Percentiles rank a stretch among this genome's conserved stretches.
Conservation (phyloP, 2,888 invertebrate genomes). For the Erebia ligea region DNA sequence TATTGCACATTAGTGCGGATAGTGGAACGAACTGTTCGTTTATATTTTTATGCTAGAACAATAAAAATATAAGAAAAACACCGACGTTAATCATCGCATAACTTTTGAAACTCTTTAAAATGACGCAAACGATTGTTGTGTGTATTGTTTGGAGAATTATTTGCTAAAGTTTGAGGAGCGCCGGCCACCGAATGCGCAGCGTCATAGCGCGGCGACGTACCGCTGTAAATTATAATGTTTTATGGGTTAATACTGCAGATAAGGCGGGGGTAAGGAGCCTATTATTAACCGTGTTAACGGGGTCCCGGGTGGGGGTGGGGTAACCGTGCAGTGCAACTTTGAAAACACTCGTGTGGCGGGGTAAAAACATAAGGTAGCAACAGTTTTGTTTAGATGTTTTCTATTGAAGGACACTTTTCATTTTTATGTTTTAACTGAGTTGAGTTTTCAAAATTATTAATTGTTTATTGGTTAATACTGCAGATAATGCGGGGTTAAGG, state of each 20-base stretch:
- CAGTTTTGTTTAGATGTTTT: neutral
- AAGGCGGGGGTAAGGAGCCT: conserved; percentile 79
- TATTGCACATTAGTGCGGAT: neutral
- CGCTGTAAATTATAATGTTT: conserved; percentile 82
- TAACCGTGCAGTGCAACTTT: conserved; percentile 35
- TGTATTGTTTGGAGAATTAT: conserved; percentile 32
- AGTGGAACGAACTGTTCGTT: neutral
- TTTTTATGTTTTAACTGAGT: too few relatives aligned
- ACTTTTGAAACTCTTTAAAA: conserved; percentile 21
- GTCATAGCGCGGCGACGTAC: conserved; percentile 65
- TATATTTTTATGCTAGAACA: conserved; percentile 20
- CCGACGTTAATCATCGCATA: conserved; percentile 17
- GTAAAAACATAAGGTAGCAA: neutral
- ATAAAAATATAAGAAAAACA: conserved; percentile 24
- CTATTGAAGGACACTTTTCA: neutral
- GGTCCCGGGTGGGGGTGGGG: conserved; percentile 46
- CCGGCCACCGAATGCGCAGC: conserved; percentile 55
- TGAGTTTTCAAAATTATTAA: too few relatives aligned
- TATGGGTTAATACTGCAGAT: conserved; percentile 83
- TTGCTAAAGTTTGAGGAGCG: conserved; percentile 59
- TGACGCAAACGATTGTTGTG: conserved; percentile 29
- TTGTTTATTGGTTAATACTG: too few relatives aligned
- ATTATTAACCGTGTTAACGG: conserved; percentile 79
- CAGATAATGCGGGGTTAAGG: too few relatives aligned
- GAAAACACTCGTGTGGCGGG: conserved; percentile 18